A percentile compares a stretch with the other conserved stretches of the same genome.
phyloP scores from a whole-genome alignment of 2,888 invertebrate genomes.

The Himalopsyche tibetana region DNA sequence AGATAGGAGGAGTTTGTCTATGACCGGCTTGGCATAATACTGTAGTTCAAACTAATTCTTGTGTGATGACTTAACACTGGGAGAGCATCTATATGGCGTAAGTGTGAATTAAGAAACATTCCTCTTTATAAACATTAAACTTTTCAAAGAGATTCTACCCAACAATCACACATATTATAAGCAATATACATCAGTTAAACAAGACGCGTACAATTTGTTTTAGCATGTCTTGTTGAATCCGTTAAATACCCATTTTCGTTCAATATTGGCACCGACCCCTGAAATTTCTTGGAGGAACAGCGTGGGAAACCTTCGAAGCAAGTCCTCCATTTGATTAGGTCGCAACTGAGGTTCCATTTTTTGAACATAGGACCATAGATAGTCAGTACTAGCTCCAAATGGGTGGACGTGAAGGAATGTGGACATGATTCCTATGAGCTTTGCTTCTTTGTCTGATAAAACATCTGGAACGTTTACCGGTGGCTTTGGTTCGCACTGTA shows the following conservation, averaged over 20 bases:
- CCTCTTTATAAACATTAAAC: no score
- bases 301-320: constrained; percentile 86
- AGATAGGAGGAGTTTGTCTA: no score
- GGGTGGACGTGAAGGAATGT: constrained; percentile 96
- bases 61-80: no score
- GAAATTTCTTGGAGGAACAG: constrained; percentile 88
- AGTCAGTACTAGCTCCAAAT: constrained; percentile 92
- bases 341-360: constrained; percentile 85
- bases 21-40: no score
- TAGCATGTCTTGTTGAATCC: constrained; percentile 75
- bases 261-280: constrained; percentile 91
- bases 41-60: no score
- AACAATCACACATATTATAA: no score
- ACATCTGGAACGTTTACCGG: constrained; percentile 36
- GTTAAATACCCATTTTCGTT: constrained; percentile 90
- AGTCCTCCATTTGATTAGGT: constrained; percentile 85
- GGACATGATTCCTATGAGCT: constrained; percentile 90
- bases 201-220: background rate
- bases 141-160: no score
- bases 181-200: no score
- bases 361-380: constrained; percentile 93
- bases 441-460: constrained; percentile 80
- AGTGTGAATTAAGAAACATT: no score
- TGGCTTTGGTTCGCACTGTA: constrained; percentile 44
- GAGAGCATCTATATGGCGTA: no score